Percentiles rank a stretch among this genome's conserved stretches.
These are phyloP conservation scores for Triops longicaudatus DNA, from an alignment of 1,140 invertebrate species.

Conservation along the genomic window DNA sequence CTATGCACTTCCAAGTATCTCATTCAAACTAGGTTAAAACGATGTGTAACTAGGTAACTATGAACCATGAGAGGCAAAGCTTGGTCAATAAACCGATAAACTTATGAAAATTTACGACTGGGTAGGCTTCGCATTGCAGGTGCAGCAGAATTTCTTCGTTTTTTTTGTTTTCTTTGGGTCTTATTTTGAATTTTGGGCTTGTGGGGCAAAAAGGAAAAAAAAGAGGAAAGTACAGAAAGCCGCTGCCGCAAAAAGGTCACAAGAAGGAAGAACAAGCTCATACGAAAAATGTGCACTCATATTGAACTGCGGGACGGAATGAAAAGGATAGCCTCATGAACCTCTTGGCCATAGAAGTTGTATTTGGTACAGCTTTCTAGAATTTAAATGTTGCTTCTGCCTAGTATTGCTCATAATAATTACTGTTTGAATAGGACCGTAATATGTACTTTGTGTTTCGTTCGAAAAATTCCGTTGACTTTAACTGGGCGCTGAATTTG, in stretches of 20 bases:
- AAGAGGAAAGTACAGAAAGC: background rate
- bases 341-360: background rate
- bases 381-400: background rate
- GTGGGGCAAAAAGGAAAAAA: background rate
- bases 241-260: background rate
- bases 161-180: background rate
- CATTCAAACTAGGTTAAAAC: background rate
- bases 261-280: background rate
- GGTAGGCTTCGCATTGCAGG: slow-evolving; percentile 9
- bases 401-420: background rate
- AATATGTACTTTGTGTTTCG: too few species aligned
- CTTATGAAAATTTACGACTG: slow-evolving; percentile 3
- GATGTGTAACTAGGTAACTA: background rate
- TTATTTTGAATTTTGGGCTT: background rate
- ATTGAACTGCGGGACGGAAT: background rate
- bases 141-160: background rate
- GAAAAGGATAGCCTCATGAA: background rate
- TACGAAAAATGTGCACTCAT: background rate
- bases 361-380: background rate
- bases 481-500: too few species aligned
- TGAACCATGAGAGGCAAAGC: background rate
- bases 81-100: background rate
- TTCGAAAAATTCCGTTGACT: too few species aligned
- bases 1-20: background rate
- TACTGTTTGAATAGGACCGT: too few species aligned